Evolutionary conservation across 1,140 invertebrate genomes (phyloP).

Genomic region (Brachionus asplanchnoidis): DNA sequence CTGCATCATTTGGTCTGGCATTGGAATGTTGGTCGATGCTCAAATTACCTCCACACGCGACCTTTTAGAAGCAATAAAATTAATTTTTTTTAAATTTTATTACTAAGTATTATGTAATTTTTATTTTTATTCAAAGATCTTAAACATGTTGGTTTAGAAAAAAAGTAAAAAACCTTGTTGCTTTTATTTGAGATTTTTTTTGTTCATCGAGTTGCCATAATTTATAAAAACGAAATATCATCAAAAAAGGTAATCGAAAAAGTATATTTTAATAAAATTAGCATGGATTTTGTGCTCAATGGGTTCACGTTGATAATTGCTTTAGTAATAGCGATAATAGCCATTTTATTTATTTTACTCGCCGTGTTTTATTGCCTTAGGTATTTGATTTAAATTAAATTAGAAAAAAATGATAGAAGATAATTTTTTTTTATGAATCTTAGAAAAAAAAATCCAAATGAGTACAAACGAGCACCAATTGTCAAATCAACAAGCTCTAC

Average conservation of each 20-base stretch:
- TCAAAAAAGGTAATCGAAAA: not conserved
- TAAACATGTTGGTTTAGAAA: not conserved
- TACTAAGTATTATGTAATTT: not conserved
- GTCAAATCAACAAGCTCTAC: not conserved
- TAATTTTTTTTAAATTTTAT: not conserved
- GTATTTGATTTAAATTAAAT: not conserved
- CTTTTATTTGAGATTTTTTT: not conserved
- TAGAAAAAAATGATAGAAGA: not conserved
- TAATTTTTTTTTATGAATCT: not conserved
- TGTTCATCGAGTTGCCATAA: not conserved
- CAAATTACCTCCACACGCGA: not conserved
- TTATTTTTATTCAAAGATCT: conserved; percentile 2
- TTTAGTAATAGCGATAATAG: not conserved
- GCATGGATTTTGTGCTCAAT: not conserved
- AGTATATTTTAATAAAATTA: not conserved
- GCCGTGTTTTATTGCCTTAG: conserved; percentile 12
- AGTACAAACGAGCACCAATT: conserved; percentile 1
- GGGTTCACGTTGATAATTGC: conserved; percentile 21
- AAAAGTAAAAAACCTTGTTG: not conserved
- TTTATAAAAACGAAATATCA: not conserved
- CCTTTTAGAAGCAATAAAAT: not conserved
- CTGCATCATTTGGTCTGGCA: not conserved
- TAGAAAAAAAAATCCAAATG: not conserved
- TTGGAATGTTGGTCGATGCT: not conserved
- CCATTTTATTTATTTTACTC: not conserved